phyloP scores from a whole-genome alignment of 2,113 vertebrate species.

The Felis catus region DNA sequence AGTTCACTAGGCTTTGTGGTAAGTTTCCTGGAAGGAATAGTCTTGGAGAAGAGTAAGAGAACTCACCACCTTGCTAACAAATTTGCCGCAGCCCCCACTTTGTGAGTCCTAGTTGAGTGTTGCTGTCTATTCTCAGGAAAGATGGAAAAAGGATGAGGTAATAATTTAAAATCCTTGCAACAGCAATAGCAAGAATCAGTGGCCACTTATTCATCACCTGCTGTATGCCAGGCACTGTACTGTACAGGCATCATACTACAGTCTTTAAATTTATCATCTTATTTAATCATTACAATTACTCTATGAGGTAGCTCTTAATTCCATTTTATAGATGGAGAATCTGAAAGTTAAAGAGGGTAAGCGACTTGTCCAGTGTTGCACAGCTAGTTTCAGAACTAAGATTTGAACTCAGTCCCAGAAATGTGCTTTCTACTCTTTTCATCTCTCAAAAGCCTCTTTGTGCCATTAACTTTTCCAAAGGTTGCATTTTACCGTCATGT shows the following conservation, averaged over 20 bases:
- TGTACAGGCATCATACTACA: neutral
- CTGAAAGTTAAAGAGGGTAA: neutral
- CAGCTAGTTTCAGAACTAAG: neutral
- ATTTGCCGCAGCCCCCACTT: neutral
- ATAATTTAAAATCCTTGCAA: neutral
- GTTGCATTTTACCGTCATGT: neutral
- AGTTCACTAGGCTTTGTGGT: slow-evolving; percentile 12
- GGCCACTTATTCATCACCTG: neutral
- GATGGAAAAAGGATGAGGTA: neutral
- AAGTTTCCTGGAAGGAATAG: neutral
- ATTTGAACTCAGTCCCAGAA: neutral
- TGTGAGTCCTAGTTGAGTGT: neutral
- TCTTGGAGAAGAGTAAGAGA: neutral
- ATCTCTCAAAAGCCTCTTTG: neutral
- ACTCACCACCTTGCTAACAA: neutral
- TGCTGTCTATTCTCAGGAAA: neutral
- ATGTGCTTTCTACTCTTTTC: neutral
- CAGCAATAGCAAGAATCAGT: neutral
- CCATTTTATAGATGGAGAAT: neutral
- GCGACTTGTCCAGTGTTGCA: neutral
- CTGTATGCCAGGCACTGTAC: neutral
- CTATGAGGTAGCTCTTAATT: neutral
- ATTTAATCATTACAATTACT: neutral
- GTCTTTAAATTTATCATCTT: neutral
- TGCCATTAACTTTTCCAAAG: neutral